Base-by-base conservation (phyloP, 2,888 invertebrate genomes). In the Rhagium mordax region DNA sequence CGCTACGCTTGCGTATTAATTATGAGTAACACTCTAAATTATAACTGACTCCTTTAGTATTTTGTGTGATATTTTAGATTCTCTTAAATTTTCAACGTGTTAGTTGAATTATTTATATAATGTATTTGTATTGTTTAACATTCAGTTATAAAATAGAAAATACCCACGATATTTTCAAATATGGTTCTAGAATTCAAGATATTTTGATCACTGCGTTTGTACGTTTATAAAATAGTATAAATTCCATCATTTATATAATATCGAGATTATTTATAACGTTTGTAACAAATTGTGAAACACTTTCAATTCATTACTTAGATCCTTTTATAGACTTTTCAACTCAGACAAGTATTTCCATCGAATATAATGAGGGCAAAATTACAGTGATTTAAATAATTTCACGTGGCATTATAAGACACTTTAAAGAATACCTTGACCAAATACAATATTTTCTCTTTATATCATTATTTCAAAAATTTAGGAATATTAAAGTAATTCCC, bases 331-430 rank as follows among this genome's bases (percentile, higher is more conserved):
- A 18, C 53, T 65, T 53, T 20, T 27, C 65, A 53, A 15, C 33
- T 65, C 33, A 15, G 20, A 29, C n/a, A 27, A 53, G 33, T 24
- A 53, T 53, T 65, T 53, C 53, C 65, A 53, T 65, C 29, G 29
- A 65, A 29, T 53, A 21, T 65, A 65, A 65, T 65, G 65, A 65
- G 29, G 33, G 18, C 65, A 18, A 65, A 65, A 65, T 65, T 65
- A 65, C 65, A 21, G 65, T 65, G 65, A 65, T 65, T 65, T 65
- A 65, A 65, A 65, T 65, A 48, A 53, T 65, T 53, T 65, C 65
- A 65, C 53, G 65, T 53, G 53, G 51, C 33, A 53, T 21, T 53
- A 65, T 21, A 53, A 33, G 65, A 65, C 51, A 65, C 65, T 53
- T 51, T 53, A 53, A 51, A 33, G 20, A 65, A 33, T 53, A 24